These are phyloP conservation scores for Melanotaenia maccullochi DNA, from an alignment of 2,797 vertebrate genomes.

Conservation along the genomic window DNA sequence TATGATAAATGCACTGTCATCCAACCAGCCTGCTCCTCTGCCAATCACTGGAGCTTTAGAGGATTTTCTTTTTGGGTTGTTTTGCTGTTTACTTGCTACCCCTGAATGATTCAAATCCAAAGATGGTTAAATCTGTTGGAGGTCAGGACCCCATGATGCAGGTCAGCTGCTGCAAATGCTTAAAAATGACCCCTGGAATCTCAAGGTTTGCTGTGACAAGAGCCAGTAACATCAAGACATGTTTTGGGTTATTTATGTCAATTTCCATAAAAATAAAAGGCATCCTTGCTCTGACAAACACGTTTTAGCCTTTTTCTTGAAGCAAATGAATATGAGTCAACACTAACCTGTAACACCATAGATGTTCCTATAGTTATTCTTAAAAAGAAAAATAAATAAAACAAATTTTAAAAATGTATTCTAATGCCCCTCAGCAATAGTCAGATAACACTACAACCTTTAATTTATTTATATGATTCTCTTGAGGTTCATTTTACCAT, in stretches of 20 bases:
- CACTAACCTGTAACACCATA: slow-evolving; percentile 1
- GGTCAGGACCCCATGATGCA: no score
- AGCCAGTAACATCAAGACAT: no score
- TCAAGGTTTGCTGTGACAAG: no score
- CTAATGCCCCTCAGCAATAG: not conserved
- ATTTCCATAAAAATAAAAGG: not conserved
- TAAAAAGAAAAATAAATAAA: not conserved
- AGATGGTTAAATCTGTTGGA: no score
- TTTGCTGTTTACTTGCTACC: not conserved
- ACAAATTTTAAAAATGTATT: not conserved
- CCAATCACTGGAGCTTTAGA: not conserved
- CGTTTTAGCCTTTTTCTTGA: slow-evolving; percentile 4
- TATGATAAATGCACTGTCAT: no score
- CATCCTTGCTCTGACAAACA: not conserved
- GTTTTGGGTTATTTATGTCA: not conserved
- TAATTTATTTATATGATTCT: no score
- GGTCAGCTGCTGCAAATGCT: no score
- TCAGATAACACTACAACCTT: no score
- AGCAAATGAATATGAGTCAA: not conserved
- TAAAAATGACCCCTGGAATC: no score
- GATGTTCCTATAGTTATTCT: not conserved
- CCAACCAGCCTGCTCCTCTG: no score
- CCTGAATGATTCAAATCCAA: no score
- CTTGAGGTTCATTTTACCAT: no score
- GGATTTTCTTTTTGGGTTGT: not conserved